phyloP scores from a whole-genome alignment of 2,113 vertebrate genomes.

The Vimba vimba region DNA sequence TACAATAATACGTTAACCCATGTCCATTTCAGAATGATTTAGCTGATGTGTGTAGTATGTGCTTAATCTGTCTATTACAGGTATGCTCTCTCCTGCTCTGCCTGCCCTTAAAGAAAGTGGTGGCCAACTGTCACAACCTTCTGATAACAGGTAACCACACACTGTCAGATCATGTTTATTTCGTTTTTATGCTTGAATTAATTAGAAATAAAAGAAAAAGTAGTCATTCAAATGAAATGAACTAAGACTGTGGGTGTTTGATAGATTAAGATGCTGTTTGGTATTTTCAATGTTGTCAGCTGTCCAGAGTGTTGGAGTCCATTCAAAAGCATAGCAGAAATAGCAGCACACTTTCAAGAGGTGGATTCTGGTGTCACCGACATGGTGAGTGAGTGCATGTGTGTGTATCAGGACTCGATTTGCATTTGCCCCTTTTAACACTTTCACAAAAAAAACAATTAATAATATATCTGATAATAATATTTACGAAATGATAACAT shows the following conservation, averaged over 20 bases:
- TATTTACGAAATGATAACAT: neutral
- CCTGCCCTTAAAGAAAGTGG: conserved; percentile 34
- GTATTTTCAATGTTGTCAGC: conserved; percentile 53
- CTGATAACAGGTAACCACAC: conserved; percentile 68
- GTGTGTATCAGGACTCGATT: neutral
- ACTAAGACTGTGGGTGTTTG: neutral
- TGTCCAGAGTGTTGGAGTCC: conserved; percentile 90
- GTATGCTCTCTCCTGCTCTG: conserved; percentile 54
- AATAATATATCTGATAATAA: neutral
- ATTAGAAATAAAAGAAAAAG: neutral
- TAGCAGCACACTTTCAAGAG: conserved; percentile 90
- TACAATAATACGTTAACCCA: neutral
- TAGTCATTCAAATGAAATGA: neutral
- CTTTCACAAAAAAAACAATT: too few relatives aligned
- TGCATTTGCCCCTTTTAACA: too few relatives aligned
- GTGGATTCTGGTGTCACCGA: conserved; percentile 56
- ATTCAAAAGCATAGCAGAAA: conserved; percentile 84
- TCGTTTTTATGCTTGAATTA: neutral
- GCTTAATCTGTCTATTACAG: conserved; percentile 8
- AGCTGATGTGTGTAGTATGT: neutral
- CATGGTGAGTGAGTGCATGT: conserved; percentile 30
- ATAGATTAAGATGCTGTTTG: neutral
- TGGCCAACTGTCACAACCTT: conserved; percentile 68
- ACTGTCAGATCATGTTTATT: neutral
- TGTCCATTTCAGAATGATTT: neutral